phyloP scores from a whole-genome alignment of 1,140 invertebrate genomes.

The Drosophila trapezifrons region DNA sequence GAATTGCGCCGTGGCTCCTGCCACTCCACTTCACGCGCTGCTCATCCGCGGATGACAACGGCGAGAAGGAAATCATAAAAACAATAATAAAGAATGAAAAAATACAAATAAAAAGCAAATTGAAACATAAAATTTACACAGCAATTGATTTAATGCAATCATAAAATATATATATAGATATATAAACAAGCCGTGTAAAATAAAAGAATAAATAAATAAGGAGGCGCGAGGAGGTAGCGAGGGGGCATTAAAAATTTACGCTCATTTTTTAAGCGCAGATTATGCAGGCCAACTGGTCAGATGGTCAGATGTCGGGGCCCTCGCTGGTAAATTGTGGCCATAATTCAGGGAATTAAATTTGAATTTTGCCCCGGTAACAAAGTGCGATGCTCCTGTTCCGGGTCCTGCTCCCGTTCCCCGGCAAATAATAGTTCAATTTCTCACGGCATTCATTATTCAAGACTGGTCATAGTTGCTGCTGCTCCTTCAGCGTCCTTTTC shows the following conservation, averaged over 20 bases:
- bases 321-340: constrained; percentile 43
- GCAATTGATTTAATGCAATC: constrained; percentile 63
- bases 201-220: constrained; percentile 49
- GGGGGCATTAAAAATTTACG: constrained; percentile 64
- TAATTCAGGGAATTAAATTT: constrained; percentile 65
- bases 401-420: constrained; percentile 16
- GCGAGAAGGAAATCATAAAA: constrained; percentile 58
- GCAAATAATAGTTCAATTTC: constrained; percentile 78
- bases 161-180: constrained; percentile 38
- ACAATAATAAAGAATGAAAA: constrained; percentile 47
- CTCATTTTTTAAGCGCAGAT: constrained; percentile 48
- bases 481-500: constrained; percentile 3
- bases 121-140: constrained; percentile 57
- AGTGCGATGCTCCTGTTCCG: constrained; percentile 1
- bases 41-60: constrained; percentile 31
- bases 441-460: constrained; percentile 56
- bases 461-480: constrained; percentile 14
- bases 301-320: constrained; percentile 18
- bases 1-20: constrained; percentile 20
- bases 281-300: constrained; percentile 44
- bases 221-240: not conserved
- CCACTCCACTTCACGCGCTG: not conserved
- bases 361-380: constrained; percentile 30
- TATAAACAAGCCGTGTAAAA: constrained; percentile 50
- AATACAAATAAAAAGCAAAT: constrained; percentile 63